Evolutionary conservation across 2,113 vertebrate genomes (phyloP), one percentile per base, ranked within the genome.

Genomic region (Gulo gulo): DNA sequence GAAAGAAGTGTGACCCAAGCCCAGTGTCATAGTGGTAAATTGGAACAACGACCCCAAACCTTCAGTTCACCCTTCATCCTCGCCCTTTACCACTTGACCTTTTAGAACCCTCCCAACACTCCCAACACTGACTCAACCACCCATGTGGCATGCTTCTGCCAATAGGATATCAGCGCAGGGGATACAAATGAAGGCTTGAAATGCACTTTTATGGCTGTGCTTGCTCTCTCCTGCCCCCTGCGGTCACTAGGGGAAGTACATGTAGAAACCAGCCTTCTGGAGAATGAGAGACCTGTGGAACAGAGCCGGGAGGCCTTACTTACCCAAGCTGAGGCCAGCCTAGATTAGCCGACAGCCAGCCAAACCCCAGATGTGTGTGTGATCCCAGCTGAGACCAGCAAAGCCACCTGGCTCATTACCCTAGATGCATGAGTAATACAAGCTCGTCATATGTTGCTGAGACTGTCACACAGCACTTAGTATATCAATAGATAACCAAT

Each of bases 341-440:
- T 23, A 21, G 55, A n/a, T 65, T 16, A 42, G 78, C 76, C 31
- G 0, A 3, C 24, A 39, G 39, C 23, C 47, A 57, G 31, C 39
- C 2, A 6, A 83, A 36, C 4, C 67, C n/a, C 6, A 1, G 23
- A 24, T 9, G 0, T 14, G 39, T 3, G 13, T 2, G 3, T 8
- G 57, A 67, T 18, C 11, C 21, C 57, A 14, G 26, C 79, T 21
- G 13, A 83, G 42, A 31, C 15, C 55, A 39, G 63, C 26, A 29
- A 52, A 57, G 36, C 61, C 55, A 34, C 31, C 42, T 21, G 63
- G 31, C 15, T 73, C 63, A 34, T 2, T 55, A 8, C 13, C n/a
- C n/a, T 6, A 11, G 21, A 74, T 18, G 24, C 36, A 9, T 21
- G 4, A 71, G 61, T 50, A 26, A 29, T 15, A 1, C 21, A n/a